Evolutionary conservation across 2,888 invertebrate genomes (phyloP), one percentile per base, ranked within the genome.

Genomic region (Stenchaetothrips biformis): DNA sequence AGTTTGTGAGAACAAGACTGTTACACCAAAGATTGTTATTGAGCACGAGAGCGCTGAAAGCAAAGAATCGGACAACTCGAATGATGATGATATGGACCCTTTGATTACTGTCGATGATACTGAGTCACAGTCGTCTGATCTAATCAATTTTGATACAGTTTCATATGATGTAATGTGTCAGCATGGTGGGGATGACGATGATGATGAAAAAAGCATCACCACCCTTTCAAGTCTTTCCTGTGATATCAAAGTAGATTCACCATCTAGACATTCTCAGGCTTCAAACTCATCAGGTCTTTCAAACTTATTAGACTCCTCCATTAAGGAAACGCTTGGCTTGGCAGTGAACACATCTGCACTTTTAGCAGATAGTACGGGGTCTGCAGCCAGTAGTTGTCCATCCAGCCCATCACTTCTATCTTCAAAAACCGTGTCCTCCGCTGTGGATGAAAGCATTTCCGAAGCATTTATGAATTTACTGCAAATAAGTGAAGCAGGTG

Each of bases 101-200:
- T 11, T 74, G 9, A 74, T 74, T 7, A 74, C 67, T 11, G 11
- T 74, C 11, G 67, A 74, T 25, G 67, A 74, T 25, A 9, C 67
- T 8, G 67, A 74, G 25, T 74, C 67, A 0, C 67, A 74, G 25
- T 74, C 67, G 4, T 74, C 67, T 21, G 67, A 74, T 74, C 67
- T 74, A 7, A 74, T 74, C 21, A 74, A 74, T 25, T 74, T 74
- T 21, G 67, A 74, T 21, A 74, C 67, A 21, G 67, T 74, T 74
- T 74, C 67, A 2, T 74, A 74, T 25, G 67, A 74, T 74, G 67
- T 74, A 2, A 74, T 74, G 6, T 25, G 25, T 25, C 67, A 59
- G 6, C 16, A 16, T 13, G 59, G 59, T 13, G 59, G 25, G 21
- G 67, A 21, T 7, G 67, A 74, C 11, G 67, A 74, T 8, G 67